These are phyloP conservation scores for Dendrocincla tyrannina DNA, from an alignment of 2,797 vertebrate genomes.

Conservation along the genomic window DNA sequence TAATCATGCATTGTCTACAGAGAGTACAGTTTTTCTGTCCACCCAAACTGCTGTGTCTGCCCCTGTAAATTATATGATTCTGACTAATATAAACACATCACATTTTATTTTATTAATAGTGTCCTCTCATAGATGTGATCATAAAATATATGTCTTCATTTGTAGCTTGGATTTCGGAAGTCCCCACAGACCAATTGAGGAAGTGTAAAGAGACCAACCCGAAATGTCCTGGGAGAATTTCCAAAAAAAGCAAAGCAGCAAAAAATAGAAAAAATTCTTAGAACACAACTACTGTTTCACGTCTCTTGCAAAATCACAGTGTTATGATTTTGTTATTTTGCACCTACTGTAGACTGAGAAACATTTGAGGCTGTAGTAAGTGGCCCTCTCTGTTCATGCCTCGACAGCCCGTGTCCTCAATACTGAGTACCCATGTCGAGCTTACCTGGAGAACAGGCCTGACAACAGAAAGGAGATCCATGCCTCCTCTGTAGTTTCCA, in stretches of 20 bases:
- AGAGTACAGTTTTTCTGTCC: not conserved
- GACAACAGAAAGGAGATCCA: not conserved
- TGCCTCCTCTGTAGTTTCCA: not conserved
- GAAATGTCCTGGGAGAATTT: slow-evolving; percentile 52
- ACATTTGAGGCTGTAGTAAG: not conserved
- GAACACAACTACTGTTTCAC: not conserved
- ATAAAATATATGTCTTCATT: not conserved
- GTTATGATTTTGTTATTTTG: not conserved
- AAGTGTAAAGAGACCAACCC: slow-evolving; percentile 32
- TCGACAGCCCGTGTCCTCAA: not conserved
- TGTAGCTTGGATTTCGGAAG: slow-evolving; percentile 29
- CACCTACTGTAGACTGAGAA: not conserved
- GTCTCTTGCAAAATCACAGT: not conserved
- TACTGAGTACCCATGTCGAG: fast-evolving
- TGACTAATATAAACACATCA: not conserved
- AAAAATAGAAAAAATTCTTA: slow-evolving; percentile 19
- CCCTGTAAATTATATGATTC: not conserved
- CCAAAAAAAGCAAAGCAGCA: slow-evolving; percentile 43
- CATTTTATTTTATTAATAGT: slow-evolving; percentile 39
- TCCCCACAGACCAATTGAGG: not conserved
- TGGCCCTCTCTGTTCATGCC: not conserved
- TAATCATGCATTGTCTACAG: not conserved
- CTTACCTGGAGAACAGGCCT: not conserved
- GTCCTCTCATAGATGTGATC: not conserved
- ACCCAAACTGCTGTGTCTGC: not conserved